Evolutionary conservation across 2,797 vertebrate species (phyloP).

Genomic region (Tragopan temminckii): DNA sequence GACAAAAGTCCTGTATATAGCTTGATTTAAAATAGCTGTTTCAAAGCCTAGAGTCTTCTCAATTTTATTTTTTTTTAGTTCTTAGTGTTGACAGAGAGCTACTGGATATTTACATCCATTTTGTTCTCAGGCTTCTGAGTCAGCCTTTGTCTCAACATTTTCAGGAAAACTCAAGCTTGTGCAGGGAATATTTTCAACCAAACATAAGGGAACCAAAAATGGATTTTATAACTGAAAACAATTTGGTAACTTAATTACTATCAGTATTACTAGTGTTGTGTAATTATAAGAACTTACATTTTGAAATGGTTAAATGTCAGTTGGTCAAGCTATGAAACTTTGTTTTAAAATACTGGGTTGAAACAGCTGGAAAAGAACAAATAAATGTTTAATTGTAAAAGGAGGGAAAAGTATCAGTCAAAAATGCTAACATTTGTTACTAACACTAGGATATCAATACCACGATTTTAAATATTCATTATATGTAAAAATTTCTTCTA

Average conservation of each 20-base stretch:
- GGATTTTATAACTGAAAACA: neutral
- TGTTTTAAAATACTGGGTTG: neutral
- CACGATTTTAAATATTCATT: neutral
- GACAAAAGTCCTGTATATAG: neutral
- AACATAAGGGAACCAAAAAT: neutral
- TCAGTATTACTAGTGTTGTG: neutral
- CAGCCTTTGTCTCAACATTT: neutral
- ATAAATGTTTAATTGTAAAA: neutral
- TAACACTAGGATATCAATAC: neutral
- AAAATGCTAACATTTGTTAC: neutral
- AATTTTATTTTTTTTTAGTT: neutral
- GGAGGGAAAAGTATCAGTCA: neutral
- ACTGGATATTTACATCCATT: neutral
- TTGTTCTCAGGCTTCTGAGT: neutral
- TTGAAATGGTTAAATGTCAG: neutral
- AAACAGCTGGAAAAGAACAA: neutral
- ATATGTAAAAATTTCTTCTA: neutral
- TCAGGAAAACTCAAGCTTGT: neutral
- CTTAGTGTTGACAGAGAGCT: constrained; percentile 6
- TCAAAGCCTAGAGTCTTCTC: neutral
- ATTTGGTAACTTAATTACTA: neutral
- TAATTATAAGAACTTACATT: neutral
- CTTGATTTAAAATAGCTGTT: neutral
- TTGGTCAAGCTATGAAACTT: neutral
- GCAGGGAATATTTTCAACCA: neutral